Conservation (phyloP, 2,888 invertebrate species). For the Drosophila sordidula region DNA sequence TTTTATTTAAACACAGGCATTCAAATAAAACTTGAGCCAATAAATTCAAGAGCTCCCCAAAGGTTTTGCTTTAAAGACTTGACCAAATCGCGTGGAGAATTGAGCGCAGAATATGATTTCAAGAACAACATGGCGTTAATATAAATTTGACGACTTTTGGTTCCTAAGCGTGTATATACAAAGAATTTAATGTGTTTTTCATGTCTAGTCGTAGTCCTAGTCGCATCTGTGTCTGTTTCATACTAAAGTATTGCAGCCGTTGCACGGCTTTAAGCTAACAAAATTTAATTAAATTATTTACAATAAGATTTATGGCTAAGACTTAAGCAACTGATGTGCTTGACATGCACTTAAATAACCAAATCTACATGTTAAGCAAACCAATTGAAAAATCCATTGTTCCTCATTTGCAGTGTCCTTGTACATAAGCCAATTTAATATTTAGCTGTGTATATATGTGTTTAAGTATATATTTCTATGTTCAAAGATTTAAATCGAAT, state of each 20-base stretch:
- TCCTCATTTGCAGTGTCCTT: slow-evolving; percentile 18
- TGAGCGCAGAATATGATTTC: slow-evolving; percentile 12
- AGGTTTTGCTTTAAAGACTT: slow-evolving; percentile 8
- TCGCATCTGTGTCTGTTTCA: slow-evolving; percentile 43
- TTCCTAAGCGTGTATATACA: slow-evolving; percentile 37
- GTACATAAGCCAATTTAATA: slow-evolving; percentile 49
- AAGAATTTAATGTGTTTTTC: slow-evolving; percentile 43
- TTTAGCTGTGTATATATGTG: slow-evolving; percentile 51
- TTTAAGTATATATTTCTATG: slow-evolving; percentile 32
- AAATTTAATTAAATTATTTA: slow-evolving; percentile 31
- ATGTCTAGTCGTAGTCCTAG: slow-evolving; percentile 51
- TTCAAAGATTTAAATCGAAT: slow-evolving; percentile 48
- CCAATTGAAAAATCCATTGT: slow-evolving; percentile 26
- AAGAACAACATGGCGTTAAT: slow-evolving; percentile 9
- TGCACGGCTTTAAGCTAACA: slow-evolving; percentile 67
- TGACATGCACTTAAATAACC: slow-evolving; percentile 7
- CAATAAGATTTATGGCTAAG: slow-evolving; percentile 32
- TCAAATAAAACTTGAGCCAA: no score
- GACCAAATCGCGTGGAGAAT: slow-evolving; percentile 8
- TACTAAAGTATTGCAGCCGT: slow-evolving; percentile 66
- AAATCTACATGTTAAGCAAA: slow-evolving; percentile 5
- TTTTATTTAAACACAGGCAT: no score
- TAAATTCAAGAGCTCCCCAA: slow-evolving; percentile 11
- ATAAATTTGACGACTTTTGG: slow-evolving; percentile 29
- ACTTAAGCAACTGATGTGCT: slow-evolving; percentile 28